These are phyloP conservation scores for Lipotes vexillifer DNA, from an alignment of 2,113 vertebrate genomes.

Conservation along the genomic window DNA sequence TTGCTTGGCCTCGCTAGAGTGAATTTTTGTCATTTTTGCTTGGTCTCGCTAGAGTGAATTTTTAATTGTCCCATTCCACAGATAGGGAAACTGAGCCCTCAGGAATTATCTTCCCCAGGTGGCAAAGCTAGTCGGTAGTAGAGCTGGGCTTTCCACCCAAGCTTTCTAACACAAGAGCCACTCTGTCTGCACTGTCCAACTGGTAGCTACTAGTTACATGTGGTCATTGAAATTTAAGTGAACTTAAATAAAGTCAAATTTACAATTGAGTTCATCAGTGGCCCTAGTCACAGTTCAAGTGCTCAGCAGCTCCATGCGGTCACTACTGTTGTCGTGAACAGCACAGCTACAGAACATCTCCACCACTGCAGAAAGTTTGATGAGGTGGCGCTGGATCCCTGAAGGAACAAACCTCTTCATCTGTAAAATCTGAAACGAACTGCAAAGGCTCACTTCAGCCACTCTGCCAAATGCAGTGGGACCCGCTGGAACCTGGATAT, in stretches of 20 bases:
- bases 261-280: neutral
- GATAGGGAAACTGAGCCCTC: neutral
- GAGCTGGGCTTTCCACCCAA: neutral
- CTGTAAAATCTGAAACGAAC: neutral
- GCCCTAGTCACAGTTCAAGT: neutral
- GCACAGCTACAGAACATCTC: neutral
- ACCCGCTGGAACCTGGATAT: fast-evolving
- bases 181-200: neutral
- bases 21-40: neutral
- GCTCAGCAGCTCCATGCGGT: neutral
- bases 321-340: fast-evolving
- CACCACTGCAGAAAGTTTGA: neutral
- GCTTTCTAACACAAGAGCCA: neutral
- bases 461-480: neutral
- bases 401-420: neutral
- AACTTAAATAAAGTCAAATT: neutral
- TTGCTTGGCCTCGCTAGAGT: neutral
- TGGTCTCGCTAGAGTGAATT: neutral
- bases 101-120: neutral
- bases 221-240: neutral
- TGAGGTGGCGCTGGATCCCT: neutral
- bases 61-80: neutral
- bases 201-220: neutral
- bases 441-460: neutral
- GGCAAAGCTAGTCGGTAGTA: neutral